Percentiles rank a stretch among this genome's conserved stretches.
These are phyloP conservation scores for Smittia aterrima DNA, from an alignment of 2,888 invertebrate species.

Conservation along the genomic window DNA sequence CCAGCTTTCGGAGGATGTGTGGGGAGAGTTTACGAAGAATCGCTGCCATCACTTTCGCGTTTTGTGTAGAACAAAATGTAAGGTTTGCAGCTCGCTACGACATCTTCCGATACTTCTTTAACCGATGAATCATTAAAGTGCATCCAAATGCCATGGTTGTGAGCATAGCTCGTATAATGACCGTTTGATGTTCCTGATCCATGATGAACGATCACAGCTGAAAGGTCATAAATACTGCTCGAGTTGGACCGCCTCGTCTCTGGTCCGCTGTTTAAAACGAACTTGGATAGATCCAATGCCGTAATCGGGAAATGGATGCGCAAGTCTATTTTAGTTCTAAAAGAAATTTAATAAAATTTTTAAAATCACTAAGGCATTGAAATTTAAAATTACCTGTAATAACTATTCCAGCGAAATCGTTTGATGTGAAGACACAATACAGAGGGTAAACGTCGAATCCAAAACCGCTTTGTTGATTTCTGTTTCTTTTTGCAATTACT, in stretches of 20 bases:
- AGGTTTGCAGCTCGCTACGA: slow-evolving; percentile 75
- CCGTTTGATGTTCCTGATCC: slow-evolving; percentile 77
- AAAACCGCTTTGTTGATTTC: slow-evolving; percentile 80
- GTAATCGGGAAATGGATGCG: slow-evolving; percentile 73
- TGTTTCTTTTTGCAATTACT: slow-evolving; percentile 77
- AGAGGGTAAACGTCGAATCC: slow-evolving; percentile 77
- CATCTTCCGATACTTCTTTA: slow-evolving; percentile 58
- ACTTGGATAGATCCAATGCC: slow-evolving; percentile 74
- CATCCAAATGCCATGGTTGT: slow-evolving; percentile 77
- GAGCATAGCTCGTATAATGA: slow-evolving; percentile 81
- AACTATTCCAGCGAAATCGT: slow-evolving; percentile 79
- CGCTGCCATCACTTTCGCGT: slow-evolving; percentile 54
- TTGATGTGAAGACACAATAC: slow-evolving; percentile 81
- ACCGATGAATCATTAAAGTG: slow-evolving; percentile 85
- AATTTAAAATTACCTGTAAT: slow-evolving; percentile 58
- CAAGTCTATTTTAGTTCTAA: slow-evolving; percentile 72
- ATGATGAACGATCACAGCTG: slow-evolving; percentile 78
- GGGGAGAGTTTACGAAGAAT: neutral
- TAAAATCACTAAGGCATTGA: neutral
- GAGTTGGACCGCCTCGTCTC: slow-evolving; percentile 64
- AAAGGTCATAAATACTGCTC: slow-evolving; percentile 71
- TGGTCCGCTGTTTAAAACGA: slow-evolving; percentile 65
- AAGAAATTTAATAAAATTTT: slow-evolving; percentile 33
- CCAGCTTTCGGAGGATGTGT: neutral
- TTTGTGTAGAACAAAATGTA: slow-evolving; percentile 83